These are phyloP conservation scores for Pachypsylla venusta DNA, from an alignment of 1,140 invertebrate genomes.

Conservation along the genomic window DNA sequence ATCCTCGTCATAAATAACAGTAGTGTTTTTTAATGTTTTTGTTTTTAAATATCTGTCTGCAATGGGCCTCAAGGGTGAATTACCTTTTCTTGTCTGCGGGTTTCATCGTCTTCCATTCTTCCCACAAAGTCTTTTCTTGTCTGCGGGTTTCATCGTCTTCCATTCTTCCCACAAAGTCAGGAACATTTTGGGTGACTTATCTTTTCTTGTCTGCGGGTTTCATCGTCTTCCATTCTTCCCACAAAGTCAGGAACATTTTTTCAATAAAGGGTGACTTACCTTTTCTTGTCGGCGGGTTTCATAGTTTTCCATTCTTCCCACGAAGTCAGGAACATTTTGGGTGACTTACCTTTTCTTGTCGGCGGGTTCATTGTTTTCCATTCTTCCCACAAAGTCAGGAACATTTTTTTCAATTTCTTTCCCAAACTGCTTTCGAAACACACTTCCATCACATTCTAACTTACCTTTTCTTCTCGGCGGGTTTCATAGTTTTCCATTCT, in stretches of 20 bases:
- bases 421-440: too few relatives aligned
- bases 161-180: background rate
- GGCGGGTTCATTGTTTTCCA: background rate
- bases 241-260: too few relatives aligned
- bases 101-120: background rate
- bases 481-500: background rate
- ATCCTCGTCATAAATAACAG: too few relatives aligned
- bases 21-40: too few relatives aligned
- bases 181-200: too few relatives aligned
- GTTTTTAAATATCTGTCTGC: too few relatives aligned
- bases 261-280: too few relatives aligned
- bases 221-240: background rate
- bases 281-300: background rate
- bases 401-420: too few relatives aligned
- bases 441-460: too few relatives aligned
- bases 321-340: too few relatives aligned
- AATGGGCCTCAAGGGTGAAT: too few relatives aligned
- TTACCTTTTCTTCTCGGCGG: background rate
- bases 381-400: background rate
- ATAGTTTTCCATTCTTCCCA: background rate
- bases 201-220: background rate
- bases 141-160: background rate
- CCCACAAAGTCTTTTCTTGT: background rate
- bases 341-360: slow-evolving; percentile 3
- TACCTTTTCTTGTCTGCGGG: background rate